Evolutionary conservation across 2,113 vertebrate genomes (phyloP).

Genomic region (Accipiter cooperii): DNA sequence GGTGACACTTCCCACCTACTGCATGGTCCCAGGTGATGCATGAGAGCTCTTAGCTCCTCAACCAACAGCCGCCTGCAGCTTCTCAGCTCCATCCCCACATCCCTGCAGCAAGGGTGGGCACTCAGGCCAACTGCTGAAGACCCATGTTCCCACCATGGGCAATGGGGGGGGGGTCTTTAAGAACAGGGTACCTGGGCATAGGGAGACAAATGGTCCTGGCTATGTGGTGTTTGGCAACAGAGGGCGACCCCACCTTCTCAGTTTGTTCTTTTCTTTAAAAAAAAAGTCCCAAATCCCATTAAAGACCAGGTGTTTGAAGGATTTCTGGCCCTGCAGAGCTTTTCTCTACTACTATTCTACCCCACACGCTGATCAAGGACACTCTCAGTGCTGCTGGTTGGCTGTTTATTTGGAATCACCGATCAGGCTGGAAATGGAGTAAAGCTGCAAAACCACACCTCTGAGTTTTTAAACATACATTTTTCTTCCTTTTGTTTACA

Average conservation of each 20-base stretch:
- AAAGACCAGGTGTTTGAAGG: background rate
- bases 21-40: background rate
- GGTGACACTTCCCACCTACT: background rate
- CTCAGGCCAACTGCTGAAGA: background rate
- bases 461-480: background rate
- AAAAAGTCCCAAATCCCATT: background rate
- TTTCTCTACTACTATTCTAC: background rate
- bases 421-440: background rate
- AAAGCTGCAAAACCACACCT: background rate
- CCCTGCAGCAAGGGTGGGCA: background rate
- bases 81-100: background rate
- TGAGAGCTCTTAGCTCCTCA: background rate
- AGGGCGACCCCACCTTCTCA: background rate
- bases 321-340: background rate
- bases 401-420: conserved; percentile 25
- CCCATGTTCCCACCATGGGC: background rate
- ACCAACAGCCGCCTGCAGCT: background rate
- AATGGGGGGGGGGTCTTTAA: background rate
- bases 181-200: background rate
- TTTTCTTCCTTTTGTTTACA: background rate
- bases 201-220: background rate
- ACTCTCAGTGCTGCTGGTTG: background rate
- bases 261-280: background rate
- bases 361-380: background rate
- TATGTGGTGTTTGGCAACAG: background rate